Conservation (phyloP, 2,888 invertebrate genomes). For the Idaea straminata region DNA sequence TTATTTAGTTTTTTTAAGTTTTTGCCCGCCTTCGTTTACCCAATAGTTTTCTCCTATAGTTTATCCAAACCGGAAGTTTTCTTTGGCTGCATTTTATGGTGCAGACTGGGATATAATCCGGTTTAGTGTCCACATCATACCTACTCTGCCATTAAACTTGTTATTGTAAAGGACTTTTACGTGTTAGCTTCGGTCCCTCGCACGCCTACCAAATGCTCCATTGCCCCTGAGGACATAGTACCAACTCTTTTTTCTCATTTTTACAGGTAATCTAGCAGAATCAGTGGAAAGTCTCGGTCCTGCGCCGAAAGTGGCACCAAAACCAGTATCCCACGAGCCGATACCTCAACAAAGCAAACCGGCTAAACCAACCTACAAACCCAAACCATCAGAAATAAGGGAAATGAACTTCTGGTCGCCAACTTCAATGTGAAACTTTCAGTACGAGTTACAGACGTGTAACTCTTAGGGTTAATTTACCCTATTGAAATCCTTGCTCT, state of each 20-base stretch:
- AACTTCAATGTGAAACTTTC: slow-evolving; percentile 85
- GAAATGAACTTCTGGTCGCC: slow-evolving; percentile 94
- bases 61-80: too few relatives aligned
- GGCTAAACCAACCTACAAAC: slow-evolving; percentile 47
- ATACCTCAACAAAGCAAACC: slow-evolving; percentile 49
- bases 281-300: slow-evolving; percentile 74
- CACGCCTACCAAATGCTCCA: background rate
- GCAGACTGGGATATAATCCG: too few relatives aligned
- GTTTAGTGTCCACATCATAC: too few relatives aligned
- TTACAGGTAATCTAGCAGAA: slow-evolving; percentile 58
- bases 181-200: background rate
- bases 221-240: background rate
- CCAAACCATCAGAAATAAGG: slow-evolving; percentile 82
- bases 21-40: too few relatives aligned
- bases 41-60: too few relatives aligned
- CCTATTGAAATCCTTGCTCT: slow-evolving; percentile 7
- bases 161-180: too few relatives aligned
- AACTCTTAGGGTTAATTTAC: slow-evolving; percentile 20
- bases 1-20: too few relatives aligned
- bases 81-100: too few relatives aligned
- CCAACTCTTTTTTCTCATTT: slow-evolving; percentile 4
- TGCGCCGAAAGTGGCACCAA: slow-evolving; percentile 48
- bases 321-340: slow-evolving; percentile 33
- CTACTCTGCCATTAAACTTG: too few relatives aligned
- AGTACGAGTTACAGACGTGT: slow-evolving; percentile 16